Evolutionary conservation across 2,113 vertebrate genomes (phyloP).

Genomic region (Thunnus thynnus): DNA sequence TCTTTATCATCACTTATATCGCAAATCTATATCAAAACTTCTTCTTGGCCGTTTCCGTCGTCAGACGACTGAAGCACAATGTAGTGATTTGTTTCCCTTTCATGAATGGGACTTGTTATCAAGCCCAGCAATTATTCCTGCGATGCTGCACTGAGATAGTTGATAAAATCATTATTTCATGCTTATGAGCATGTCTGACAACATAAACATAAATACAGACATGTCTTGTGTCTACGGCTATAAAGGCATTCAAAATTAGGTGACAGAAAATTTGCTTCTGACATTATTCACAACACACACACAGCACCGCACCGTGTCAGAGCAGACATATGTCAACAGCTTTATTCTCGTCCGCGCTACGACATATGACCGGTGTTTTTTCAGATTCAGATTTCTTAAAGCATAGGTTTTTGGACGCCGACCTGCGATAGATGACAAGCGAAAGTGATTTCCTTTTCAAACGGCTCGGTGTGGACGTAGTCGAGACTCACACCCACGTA

Average conservation of each 20-base stretch:
- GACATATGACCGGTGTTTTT: not conserved
- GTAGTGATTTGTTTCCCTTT: conserved; percentile 5
- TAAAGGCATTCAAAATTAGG: not conserved
- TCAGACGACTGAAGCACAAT: not conserved
- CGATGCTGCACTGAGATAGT: not conserved
- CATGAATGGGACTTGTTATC: conserved; percentile 7
- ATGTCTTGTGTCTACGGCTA: not conserved
- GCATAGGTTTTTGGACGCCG: not conserved
- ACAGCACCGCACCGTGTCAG: not conserved
- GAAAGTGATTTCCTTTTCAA: not conserved
- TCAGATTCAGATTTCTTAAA: not conserved
- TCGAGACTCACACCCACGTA: conserved; percentile 13
- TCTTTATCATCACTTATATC: not conserved
- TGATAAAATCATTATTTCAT: not conserved
- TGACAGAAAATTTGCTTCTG: not conserved
- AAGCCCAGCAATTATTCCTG: conserved; percentile 15
- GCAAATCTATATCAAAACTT: not conserved
- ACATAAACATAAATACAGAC: not conserved
- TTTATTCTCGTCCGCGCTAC: not conserved
- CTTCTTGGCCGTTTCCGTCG: conserved; percentile 10
- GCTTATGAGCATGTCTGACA: not conserved
- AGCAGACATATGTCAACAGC: not conserved
- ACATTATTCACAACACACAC: not conserved
- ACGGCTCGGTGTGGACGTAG: not conserved
- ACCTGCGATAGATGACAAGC: not conserved